phyloP scores from a whole-genome alignment of 2,113 vertebrate species.

The Xyrauchen texanus region DNA sequence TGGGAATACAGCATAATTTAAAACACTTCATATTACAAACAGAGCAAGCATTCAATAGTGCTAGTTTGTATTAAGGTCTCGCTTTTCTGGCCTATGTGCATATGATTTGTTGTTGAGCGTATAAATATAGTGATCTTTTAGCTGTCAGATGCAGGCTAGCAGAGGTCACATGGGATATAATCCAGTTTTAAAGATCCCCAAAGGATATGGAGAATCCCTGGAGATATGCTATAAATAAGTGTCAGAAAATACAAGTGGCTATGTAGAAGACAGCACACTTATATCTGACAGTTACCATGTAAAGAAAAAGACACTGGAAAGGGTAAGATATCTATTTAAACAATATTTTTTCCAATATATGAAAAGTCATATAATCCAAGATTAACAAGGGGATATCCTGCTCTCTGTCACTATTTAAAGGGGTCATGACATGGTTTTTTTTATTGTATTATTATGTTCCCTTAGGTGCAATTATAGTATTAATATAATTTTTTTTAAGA shows the following conservation, averaged over 20 bases:
- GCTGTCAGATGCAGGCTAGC: conserved; percentile 47
- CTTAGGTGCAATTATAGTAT: too few relatives aligned
- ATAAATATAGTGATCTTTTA: conserved; percentile 52
- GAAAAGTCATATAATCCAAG: not conserved
- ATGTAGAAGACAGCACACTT: conserved; percentile 7
- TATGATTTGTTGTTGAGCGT: conserved; percentile 41
- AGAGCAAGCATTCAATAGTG: conserved; percentile 53
- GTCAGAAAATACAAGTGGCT: conserved; percentile 26
- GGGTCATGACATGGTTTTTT: too few relatives aligned
- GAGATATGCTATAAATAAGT: conserved; percentile 28
- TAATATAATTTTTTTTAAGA: too few relatives aligned
- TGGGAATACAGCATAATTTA: conserved; percentile 15
- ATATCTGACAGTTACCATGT: conserved; percentile 4
- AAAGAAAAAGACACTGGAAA: not conserved
- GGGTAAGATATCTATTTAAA: too few relatives aligned
- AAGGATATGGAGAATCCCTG: conserved; percentile 30
- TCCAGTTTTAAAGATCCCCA: conserved; percentile 50
- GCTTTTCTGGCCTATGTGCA: conserved; percentile 19
- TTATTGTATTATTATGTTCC: too few relatives aligned
- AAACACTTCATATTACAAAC: conserved; percentile 41
- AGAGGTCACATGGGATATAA: conserved; percentile 45
- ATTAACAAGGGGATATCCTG: not conserved
- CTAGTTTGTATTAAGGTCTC: conserved; percentile 43
- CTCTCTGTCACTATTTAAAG: too few relatives aligned
- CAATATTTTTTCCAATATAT: not conserved